Evolutionary conservation across 2,113 vertebrate species (phyloP).

Genomic region (Heterocephalus glaber): DNA sequence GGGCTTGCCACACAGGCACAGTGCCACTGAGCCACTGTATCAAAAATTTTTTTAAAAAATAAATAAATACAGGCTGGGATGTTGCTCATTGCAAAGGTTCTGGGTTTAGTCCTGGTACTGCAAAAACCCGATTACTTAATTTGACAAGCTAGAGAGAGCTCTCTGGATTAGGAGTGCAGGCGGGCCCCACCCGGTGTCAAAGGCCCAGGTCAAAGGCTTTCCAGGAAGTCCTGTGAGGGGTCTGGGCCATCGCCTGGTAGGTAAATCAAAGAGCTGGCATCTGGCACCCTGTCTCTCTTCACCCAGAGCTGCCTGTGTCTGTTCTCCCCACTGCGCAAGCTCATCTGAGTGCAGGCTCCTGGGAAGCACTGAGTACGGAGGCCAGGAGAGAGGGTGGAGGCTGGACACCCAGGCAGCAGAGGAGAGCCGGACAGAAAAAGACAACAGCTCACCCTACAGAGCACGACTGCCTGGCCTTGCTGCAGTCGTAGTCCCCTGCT

Average conservation of each 20-base stretch:
- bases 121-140: not conserved
- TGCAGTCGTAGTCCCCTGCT: not conserved
- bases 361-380: accelerated
- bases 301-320: not conserved
- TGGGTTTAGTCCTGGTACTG: not conserved
- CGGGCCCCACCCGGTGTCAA: not conserved
- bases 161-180: not conserved
- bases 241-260: not conserved
- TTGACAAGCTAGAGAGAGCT: not conserved
- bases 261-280: not conserved
- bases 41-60: not conserved
- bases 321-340: not conserved
- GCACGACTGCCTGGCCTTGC: not conserved
- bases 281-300: not conserved
- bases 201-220: not conserved
- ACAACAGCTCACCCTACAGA: not conserved
- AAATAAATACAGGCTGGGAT: not conserved
- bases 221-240: not conserved
- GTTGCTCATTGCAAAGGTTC: not conserved
- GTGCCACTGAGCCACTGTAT: not conserved
- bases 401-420: not conserved
- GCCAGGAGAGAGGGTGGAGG: not conserved
- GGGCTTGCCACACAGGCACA: no score
- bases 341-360: not conserved
- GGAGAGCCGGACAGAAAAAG: no score